Percentiles rank a stretch among this genome's conserved stretches.
phyloP scores from a whole-genome alignment of 2,113 vertebrate genomes.

The Saccopteryx leptura region DNA sequence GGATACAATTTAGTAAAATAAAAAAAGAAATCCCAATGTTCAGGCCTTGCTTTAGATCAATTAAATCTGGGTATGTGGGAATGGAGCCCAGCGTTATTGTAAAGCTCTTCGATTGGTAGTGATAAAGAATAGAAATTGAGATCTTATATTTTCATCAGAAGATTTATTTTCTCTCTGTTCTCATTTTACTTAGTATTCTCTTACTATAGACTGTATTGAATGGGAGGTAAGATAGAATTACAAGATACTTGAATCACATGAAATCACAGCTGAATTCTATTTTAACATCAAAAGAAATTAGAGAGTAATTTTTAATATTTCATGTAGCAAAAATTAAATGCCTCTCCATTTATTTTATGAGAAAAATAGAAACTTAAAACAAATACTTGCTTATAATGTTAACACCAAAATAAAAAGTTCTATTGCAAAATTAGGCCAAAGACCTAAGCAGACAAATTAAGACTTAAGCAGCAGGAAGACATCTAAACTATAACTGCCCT shows the following conservation, averaged over 20 bases:
- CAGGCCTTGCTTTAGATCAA: neutral
- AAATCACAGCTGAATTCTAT: conserved; percentile 33
- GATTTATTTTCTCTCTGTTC: neutral
- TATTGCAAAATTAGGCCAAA: neutral
- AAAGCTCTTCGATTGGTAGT: neutral
- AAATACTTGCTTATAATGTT: neutral
- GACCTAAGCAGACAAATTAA: conserved; percentile 1
- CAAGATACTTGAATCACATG: neutral
- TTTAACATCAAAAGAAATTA: neutral
- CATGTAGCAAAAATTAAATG: neutral
- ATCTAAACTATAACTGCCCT: neutral
- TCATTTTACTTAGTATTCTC: neutral
- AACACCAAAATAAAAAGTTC: neutral
- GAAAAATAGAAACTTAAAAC: neutral
- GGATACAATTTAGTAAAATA: neutral
- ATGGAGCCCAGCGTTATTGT: neutral
- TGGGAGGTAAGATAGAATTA: neutral
- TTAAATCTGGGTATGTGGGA: neutral
- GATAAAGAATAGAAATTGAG: neutral
- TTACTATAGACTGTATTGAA: neutral
- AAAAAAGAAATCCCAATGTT: neutral
- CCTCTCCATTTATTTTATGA: neutral
- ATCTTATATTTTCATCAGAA: neutral
- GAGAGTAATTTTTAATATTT: conserved; percentile 13
- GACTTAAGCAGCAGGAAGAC: neutral